A percentile compares a stretch with the other conserved stretches of the same genome.
Conservation (phyloP, 37 sponge, comb jelly and placozoan species). For the Aphrocallistes beatrix region DNA sequence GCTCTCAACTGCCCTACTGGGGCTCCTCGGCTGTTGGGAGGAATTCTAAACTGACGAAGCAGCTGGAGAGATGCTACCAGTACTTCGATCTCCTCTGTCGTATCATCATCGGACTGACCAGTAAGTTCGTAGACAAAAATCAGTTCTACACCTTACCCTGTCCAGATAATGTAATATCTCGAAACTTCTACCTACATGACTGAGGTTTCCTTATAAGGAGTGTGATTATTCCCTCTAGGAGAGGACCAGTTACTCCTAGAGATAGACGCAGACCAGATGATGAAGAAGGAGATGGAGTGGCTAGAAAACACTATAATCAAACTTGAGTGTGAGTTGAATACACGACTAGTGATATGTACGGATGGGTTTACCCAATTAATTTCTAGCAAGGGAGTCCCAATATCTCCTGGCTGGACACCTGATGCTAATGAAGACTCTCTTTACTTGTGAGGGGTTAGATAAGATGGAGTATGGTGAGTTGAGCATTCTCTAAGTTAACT, state of each 20-base stretch:
- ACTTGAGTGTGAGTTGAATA: neutral
- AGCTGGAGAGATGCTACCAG: conserved; percentile 39
- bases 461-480: conserved; percentile 40
- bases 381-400: conserved; percentile 25
- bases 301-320: neutral
- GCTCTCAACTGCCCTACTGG: conserved; percentile 30
- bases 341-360: neutral
- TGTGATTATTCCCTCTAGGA: no score
- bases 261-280: conserved; percentile 35
- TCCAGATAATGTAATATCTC: no score
- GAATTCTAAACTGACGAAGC: neutral
- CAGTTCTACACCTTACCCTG: no score
- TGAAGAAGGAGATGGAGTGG: conserved; percentile 55
- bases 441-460: conserved; percentile 57
- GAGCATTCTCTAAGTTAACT: neutral
- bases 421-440: conserved; percentile 45
- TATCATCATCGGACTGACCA: conserved; percentile 28
- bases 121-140: no score
- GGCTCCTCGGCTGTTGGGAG: neutral
- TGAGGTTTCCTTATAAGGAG: no score
- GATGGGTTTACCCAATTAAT: neutral
- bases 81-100: conserved; percentile 45
- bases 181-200: no score
- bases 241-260: conserved; percentile 32
- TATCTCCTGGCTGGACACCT: conserved; percentile 74